phyloP scores from a whole-genome alignment of 2,113 vertebrate genomes.

The Coreoperca whiteheadi region DNA sequence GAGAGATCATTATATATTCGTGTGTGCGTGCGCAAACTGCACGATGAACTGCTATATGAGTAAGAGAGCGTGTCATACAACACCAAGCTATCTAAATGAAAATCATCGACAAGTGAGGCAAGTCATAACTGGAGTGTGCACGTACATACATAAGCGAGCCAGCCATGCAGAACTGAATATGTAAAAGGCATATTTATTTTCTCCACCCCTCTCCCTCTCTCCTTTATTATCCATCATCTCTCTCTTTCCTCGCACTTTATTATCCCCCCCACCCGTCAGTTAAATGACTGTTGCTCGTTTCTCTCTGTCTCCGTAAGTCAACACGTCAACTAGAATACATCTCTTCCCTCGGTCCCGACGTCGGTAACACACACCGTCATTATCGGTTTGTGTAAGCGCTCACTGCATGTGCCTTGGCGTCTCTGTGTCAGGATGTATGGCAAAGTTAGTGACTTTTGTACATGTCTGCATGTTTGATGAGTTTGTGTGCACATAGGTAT shows the following conservation, averaged over 20 bases:
- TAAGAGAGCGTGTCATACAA: constrained; percentile 60
- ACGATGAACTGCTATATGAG: constrained; percentile 42
- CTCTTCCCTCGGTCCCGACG: neutral
- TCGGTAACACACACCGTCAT: neutral
- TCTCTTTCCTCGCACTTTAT: constrained; percentile 12
- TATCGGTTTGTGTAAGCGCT: constrained; percentile 8
- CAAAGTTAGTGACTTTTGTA: neutral
- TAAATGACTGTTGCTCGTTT: constrained; percentile 50
- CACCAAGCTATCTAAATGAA: constrained; percentile 73
- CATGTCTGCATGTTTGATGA: neutral
- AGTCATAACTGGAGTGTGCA: constrained; percentile 49
- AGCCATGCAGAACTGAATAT: constrained; percentile 62
- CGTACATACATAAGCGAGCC: constrained; percentile 21
- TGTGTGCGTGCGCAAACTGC: constrained; percentile 25
- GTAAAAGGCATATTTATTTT: constrained; percentile 55
- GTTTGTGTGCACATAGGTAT: neutral
- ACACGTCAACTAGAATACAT: constrained; percentile 51
- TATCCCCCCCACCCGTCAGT: constrained; percentile 41
- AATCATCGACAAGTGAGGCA: constrained; percentile 63
- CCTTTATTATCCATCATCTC: constrained; percentile 46
- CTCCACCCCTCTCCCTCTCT: neutral
- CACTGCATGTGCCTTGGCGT: neutral
- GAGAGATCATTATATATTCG: constrained; percentile 39
- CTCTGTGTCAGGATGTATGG: neutral
- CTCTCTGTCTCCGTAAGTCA: constrained; percentile 63